Conservation (phyloP, 2,113 vertebrate species). For the Talpa occidentalis region DNA sequence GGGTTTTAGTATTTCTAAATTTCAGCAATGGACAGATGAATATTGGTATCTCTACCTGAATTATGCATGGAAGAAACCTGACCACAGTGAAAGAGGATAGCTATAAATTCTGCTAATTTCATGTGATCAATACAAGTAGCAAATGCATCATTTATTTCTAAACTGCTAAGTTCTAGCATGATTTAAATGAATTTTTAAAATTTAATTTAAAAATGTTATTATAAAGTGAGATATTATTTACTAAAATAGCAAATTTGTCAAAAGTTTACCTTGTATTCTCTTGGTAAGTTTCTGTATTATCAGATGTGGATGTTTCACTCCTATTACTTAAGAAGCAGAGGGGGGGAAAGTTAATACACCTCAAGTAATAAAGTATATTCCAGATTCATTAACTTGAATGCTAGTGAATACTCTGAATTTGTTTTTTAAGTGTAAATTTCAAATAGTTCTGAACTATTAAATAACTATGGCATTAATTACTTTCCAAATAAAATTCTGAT, state of each 20-base stretch:
- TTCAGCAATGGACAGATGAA: conserved; percentile 30
- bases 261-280: conserved; percentile 86
- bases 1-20: neutral
- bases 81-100: conserved; percentile 11
- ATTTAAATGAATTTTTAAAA: neutral
- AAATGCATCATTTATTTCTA: neutral
- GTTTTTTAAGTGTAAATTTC: conserved; percentile 38
- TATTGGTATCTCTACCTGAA: neutral
- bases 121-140: conserved; percentile 28
- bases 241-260: conserved; percentile 43
- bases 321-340: conserved; percentile 84
- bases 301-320: conserved; percentile 84
- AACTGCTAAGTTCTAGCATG: neutral
- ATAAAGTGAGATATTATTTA: conserved; percentile 42
- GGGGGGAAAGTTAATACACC: conserved; percentile 22
- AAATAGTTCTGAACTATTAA: conserved; percentile 38
- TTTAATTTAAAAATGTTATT: conserved; percentile 9
- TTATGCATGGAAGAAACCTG: neutral
- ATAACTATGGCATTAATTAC: conserved; percentile 33
- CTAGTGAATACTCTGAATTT: conserved; percentile 36
- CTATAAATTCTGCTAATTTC: neutral
- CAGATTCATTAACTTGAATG: conserved; percentile 26
- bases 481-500: conserved; percentile 58
- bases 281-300: conserved; percentile 84
- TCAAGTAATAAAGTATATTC: conserved; percentile 7